A percentile compares a stretch with the other conserved stretches of the same genome.
Evolutionary conservation across 2,888 invertebrate species (phyloP).

Genomic region (Apamea monoglypha): DNA sequence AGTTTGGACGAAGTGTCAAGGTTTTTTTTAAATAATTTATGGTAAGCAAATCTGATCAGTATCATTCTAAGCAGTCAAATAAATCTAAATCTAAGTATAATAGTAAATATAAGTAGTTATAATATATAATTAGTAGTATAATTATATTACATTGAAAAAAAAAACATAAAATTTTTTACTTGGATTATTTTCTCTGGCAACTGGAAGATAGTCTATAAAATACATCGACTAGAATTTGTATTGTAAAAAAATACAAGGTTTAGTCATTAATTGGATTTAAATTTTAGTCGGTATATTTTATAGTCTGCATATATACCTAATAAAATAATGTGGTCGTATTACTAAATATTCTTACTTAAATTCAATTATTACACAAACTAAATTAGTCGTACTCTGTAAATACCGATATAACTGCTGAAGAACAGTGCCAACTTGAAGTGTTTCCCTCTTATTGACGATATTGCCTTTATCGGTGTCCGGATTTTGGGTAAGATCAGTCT

Average conservation of each 20-base stretch:
- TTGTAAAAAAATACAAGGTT: no score
- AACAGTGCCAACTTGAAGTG: slow-evolving; percentile 86
- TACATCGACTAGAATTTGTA: background rate
- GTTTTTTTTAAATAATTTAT: background rate
- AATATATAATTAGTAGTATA: no score
- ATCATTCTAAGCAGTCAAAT: background rate
- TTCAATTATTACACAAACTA: slow-evolving; percentile 55
- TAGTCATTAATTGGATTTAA: no score
- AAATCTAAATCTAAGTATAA: background rate
- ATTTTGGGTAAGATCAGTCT: slow-evolving; percentile 80
- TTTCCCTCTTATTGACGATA: slow-evolving; percentile 79
- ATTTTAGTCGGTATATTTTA: background rate
- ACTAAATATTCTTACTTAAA: background rate
- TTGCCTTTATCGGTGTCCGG: slow-evolving; percentile 78
- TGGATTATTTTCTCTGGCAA: no score
- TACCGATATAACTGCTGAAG: slow-evolving; percentile 89
- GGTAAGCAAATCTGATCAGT: background rate
- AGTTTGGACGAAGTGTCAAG: background rate
- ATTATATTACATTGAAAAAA: background rate
- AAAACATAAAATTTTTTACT: no score
- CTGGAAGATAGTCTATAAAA: no score
- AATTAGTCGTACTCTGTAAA: slow-evolving; percentile 88
- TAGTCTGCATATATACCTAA: background rate
- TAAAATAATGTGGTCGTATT: background rate
- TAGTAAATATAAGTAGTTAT: no score